A percentile compares a stretch with the other conserved stretches of the same genome.
Evolutionary conservation across 2,113 vertebrate species (phyloP).

Genomic region (Elanoides forficatus): DNA sequence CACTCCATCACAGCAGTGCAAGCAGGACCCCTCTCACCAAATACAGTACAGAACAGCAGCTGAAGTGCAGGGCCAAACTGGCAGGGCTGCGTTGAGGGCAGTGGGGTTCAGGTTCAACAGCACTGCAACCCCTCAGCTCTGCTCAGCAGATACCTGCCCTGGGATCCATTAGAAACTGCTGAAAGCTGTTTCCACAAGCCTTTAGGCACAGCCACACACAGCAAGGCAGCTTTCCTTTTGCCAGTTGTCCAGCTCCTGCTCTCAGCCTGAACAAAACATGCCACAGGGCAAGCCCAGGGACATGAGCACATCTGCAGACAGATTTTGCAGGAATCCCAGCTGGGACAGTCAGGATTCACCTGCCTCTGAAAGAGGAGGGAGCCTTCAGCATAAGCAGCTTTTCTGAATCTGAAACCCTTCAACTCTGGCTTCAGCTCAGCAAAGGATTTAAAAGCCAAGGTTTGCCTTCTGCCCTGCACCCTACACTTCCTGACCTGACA

Average conservation of each 20-base stretch:
- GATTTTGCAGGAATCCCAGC: background rate
- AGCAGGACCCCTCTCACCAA: background rate
- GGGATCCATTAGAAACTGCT: background rate
- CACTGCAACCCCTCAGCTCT: background rate
- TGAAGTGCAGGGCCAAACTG: background rate
- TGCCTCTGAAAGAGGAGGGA: background rate
- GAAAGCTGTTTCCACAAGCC: background rate
- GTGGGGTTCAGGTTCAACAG: background rate
- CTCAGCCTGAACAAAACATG: background rate
- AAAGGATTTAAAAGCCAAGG: background rate
- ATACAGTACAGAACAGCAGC: background rate
- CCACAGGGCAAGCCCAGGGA: background rate
- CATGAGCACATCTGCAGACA: background rate
- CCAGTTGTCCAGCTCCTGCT: background rate
- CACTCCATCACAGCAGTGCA: fast-evolving
- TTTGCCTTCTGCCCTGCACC: background rate
- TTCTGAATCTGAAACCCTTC: background rate
- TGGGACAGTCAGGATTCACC: background rate
- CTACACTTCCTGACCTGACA: background rate
- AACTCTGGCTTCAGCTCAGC: background rate
- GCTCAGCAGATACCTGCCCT: background rate
- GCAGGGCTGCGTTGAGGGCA: background rate
- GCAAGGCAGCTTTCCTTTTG: background rate
- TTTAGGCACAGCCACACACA: background rate
- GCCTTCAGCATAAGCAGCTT: background rate